Percentiles rank a stretch among this genome's conserved stretches.
These are phyloP conservation scores for Amphipoea oculea DNA, from an alignment of 2,888 invertebrate species.

Conservation along the genomic window DNA sequence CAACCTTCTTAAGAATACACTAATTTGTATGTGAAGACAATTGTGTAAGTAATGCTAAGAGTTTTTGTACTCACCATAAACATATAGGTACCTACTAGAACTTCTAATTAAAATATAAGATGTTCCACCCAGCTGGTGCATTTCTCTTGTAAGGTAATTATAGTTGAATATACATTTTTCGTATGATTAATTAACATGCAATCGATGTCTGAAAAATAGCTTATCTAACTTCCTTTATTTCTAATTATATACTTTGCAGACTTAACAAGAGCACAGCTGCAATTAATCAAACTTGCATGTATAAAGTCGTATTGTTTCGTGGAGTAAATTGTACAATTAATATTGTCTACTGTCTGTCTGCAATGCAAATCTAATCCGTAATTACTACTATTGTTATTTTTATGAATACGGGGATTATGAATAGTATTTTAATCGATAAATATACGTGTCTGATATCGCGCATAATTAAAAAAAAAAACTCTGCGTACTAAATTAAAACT, in stretches of 20 bases:
- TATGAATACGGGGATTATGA: background rate
- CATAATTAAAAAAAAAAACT: background rate
- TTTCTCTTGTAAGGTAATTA: constrained; percentile 43
- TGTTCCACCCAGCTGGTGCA: constrained; percentile 6
- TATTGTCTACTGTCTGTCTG: constrained; percentile 16
- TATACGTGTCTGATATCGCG: background rate
- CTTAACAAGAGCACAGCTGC: constrained; percentile 16
- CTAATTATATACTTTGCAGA: constrained; percentile 26
- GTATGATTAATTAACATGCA: constrained; percentile 13
- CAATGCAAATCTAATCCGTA: constrained; percentile 9
- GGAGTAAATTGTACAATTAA: constrained; percentile 22
- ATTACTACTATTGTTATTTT: constrained; percentile 2
- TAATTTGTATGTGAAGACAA: constrained; percentile 51
- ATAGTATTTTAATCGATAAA: background rate
- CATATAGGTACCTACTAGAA: background rate
- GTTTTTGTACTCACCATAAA: background rate
- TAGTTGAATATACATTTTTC: constrained; percentile 11
- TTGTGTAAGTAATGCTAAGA: constrained; percentile 6
- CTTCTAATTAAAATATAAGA: background rate
- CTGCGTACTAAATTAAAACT: background rate
- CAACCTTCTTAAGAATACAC: constrained; percentile 38
- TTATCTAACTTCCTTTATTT: constrained; percentile 42
- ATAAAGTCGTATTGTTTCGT: constrained; percentile 30
- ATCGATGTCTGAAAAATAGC: constrained; percentile 16
- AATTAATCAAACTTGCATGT: constrained; percentile 45